Base-by-base conservation (phyloP, 2,888 invertebrate species). In the Alloscopus bannaensis region DNA sequence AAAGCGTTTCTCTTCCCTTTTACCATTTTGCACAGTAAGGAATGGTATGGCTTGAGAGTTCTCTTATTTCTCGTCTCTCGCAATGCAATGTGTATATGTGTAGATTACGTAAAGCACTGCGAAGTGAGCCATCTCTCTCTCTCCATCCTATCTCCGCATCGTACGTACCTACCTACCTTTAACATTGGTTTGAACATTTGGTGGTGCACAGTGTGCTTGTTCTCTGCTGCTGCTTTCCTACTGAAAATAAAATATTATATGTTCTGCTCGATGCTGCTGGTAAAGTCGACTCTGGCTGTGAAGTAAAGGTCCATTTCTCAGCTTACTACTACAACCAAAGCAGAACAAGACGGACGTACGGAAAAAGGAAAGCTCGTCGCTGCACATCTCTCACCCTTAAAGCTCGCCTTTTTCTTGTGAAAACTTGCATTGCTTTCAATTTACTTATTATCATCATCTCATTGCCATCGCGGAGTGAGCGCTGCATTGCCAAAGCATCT, bases 271-370 rank as follows among this genome's bases (percentile, higher is more conserved):
- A 57, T 73, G 73, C 57, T 52, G 65, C 50, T 22, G n/a, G 18
- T 3, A 3, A 18, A 42, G 47, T n/a, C n/a, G n/a, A n/a, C n/a
- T n/a, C n/a, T n/a, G n/a, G n/a, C n/a, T n/a, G n/a, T n/a, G 20
- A 59, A 68, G 57, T 65, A 72, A 72, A 66, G 72, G 79, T 79
- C 72, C 79, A 72, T 72, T 79, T 57, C 28, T 45, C 20, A 59
- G 29, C 24, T 59, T 60, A 59, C 69, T 71, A 71, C 64, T 68
- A 80, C 68, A 80, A 69, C 72, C 47, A 80, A 79, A 72, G 79
- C 79, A 80, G 79, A 72, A 68, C 79, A 80, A 80, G 79, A 72
- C 79, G 79, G 79, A 80, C 79, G 79, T 73, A 73, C 72, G 79
- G 47, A 50, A 73, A 73, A 80, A 80, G 79, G 72, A 80, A 80